These are phyloP conservation scores for Machaerirhynchus nigripectus DNA, from an alignment of 2,113 vertebrate genomes.

Conservation along the genomic window DNA sequence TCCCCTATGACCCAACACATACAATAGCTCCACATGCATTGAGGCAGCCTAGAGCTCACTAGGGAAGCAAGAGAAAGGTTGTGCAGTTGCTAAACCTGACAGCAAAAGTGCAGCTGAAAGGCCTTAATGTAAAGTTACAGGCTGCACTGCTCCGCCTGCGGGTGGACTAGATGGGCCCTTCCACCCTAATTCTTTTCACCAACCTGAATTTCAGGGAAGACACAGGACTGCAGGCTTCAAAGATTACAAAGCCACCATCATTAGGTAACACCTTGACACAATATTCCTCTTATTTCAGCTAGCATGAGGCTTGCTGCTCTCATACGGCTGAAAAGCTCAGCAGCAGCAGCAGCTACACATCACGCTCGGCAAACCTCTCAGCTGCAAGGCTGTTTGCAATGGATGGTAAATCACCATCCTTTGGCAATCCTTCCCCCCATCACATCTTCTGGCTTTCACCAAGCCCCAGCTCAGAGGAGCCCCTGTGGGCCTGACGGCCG, in stretches of 20 bases:
- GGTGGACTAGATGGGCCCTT: neutral
- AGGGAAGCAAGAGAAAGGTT: neutral
- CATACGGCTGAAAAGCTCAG: neutral
- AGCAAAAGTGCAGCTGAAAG: neutral
- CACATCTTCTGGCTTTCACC: neutral
- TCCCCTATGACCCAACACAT: neutral
- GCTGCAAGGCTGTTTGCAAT: neutral
- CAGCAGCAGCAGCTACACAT: neutral
- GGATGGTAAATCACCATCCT: neutral
- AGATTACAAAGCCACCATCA: neutral
- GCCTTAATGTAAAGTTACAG: neutral
- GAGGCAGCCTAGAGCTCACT: neutral
- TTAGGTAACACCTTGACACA: neutral
- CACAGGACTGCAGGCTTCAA: neutral
- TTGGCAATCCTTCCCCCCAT: neutral
- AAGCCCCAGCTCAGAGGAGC: neutral
- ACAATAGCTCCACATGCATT: rapidly evolving
- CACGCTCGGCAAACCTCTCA: rapidly evolving
- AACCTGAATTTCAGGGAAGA: neutral
- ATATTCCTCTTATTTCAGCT: neutral
- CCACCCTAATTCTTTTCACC: neutral
- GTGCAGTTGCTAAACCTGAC: neutral
- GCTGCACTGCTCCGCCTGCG: neutral
- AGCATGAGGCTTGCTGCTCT: rapidly evolving
- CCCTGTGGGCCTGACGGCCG: rapidly evolving